phyloP scores from a whole-genome alignment of 2,113 vertebrate species.

The Heterocephalus glaber region DNA sequence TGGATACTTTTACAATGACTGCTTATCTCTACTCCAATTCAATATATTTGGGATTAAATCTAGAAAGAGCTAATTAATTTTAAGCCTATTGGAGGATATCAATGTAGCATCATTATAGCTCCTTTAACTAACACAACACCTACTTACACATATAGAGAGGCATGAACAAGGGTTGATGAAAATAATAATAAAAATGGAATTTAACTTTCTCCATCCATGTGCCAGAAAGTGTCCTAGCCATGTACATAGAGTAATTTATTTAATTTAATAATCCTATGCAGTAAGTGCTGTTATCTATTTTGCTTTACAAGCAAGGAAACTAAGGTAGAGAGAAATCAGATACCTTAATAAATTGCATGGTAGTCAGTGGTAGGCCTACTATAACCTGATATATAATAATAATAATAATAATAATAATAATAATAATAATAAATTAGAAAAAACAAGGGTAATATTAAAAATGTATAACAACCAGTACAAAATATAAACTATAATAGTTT shows the following conservation, averaged over 20 bases:
- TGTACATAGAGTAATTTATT: background rate
- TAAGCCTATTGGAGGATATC: background rate
- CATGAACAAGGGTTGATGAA: background rate
- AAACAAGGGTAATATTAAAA: background rate
- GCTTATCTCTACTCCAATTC: background rate
- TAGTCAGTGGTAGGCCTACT: background rate
- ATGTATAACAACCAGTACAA: background rate
- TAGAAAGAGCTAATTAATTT: background rate
- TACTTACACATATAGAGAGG: background rate
- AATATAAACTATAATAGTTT: background rate
- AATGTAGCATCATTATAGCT: background rate
- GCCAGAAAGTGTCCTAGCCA: background rate
- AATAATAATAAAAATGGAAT: slow-evolving; percentile 27
- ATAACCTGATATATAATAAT: background rate
- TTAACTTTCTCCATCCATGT: background rate
- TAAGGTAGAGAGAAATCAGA: background rate
- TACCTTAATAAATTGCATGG: background rate
- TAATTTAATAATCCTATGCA: background rate
- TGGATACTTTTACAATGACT: background rate
- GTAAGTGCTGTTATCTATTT: background rate
- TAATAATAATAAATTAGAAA: background rate
- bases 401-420: background rate
- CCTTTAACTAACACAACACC: background rate
- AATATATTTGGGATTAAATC: background rate
- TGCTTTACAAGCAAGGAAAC: background rate